These are phyloP conservation scores for Mycetomoellerius zeteki DNA, from an alignment of 1,140 invertebrate species.

Conservation along the genomic window DNA sequence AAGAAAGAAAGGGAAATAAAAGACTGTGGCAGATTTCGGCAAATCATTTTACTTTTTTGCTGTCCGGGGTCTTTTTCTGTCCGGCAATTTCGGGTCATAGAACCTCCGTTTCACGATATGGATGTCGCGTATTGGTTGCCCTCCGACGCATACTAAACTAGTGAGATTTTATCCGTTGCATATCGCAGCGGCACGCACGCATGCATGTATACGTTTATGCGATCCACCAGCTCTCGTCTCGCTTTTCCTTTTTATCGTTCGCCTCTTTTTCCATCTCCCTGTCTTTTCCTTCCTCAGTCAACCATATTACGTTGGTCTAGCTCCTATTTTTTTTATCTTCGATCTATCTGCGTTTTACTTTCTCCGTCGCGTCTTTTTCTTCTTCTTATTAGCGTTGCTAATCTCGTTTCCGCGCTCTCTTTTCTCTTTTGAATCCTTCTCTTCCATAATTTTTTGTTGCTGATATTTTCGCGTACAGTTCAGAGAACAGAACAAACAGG, in stretches of 20 bases:
- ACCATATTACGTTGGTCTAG: background rate
- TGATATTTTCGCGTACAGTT: background rate
- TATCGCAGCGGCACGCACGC: constrained; percentile 63
- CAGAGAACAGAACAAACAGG: background rate
- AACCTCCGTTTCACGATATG: constrained; percentile 72
- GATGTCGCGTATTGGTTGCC: constrained; percentile 72
- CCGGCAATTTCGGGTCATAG: constrained; percentile 72
- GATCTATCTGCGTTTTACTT: constrained; percentile 17
- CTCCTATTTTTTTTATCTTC: constrained; percentile 15
- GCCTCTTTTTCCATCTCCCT: constrained; percentile 19
- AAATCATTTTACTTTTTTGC: background rate
- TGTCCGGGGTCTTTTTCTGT: background rate
- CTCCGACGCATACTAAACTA: constrained; percentile 73
- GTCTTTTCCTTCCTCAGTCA: constrained; percentile 26
- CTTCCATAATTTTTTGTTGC: background rate
- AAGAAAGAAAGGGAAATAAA: no score
- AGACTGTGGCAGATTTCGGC: background rate
- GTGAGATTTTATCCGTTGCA: constrained; percentile 69
- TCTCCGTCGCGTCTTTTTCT: constrained; percentile 50
- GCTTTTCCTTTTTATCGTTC: constrained; percentile 33
- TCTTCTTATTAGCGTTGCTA: background rate
- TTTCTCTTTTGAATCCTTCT: background rate
- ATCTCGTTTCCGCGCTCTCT: background rate
- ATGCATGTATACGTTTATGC: constrained; percentile 7
- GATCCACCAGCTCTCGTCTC: background rate